A percentile compares a stretch with the other conserved stretches of the same genome.
Evolutionary conservation across 1,140 invertebrate species (phyloP).

Genomic region (Ceratosolen solmsi): DNA sequence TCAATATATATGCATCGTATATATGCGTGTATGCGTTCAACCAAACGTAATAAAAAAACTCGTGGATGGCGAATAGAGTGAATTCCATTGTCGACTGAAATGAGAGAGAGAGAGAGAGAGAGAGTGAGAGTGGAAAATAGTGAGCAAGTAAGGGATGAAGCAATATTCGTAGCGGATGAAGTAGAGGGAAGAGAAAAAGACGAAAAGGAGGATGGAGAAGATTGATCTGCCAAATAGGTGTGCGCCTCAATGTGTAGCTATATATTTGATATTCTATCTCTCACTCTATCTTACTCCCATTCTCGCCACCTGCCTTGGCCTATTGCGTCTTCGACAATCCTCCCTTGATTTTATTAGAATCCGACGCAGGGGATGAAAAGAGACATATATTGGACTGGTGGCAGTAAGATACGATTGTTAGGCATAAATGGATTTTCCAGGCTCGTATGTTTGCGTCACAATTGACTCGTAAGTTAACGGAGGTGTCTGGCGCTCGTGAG

Average conservation of each 20-base stretch:
- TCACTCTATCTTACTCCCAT: slow-evolving; percentile 57
- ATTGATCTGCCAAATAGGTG: slow-evolving; percentile 64
- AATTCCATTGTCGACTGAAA: slow-evolving; percentile 53
- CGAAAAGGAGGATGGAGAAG: slow-evolving; percentile 64
- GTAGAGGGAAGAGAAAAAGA: slow-evolving; percentile 53
- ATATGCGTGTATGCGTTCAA: neutral
- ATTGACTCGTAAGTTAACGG: slow-evolving; percentile 26
- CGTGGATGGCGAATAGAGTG: slow-evolving; percentile 50
- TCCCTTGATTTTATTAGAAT: slow-evolving; percentile 49
- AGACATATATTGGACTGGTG: neutral
- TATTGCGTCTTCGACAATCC: slow-evolving; percentile 11
- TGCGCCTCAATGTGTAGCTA: neutral
- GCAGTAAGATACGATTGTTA: slow-evolving; percentile 1
- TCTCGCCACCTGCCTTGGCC: neutral
- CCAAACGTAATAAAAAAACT: slow-evolving; percentile 57
- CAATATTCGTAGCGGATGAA: neutral
- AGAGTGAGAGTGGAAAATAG: neutral
- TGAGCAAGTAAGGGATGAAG: slow-evolving; percentile 26
- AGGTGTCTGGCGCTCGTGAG: neutral
- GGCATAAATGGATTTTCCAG: neutral
- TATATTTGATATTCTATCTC: slow-evolving; percentile 64
- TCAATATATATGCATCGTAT: neutral
- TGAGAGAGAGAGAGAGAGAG: neutral
- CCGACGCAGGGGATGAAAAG: neutral
- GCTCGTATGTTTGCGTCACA: slow-evolving; percentile 29